phyloP scores from a whole-genome alignment of 2,888 invertebrate species.

The Ophion obscuratus region DNA sequence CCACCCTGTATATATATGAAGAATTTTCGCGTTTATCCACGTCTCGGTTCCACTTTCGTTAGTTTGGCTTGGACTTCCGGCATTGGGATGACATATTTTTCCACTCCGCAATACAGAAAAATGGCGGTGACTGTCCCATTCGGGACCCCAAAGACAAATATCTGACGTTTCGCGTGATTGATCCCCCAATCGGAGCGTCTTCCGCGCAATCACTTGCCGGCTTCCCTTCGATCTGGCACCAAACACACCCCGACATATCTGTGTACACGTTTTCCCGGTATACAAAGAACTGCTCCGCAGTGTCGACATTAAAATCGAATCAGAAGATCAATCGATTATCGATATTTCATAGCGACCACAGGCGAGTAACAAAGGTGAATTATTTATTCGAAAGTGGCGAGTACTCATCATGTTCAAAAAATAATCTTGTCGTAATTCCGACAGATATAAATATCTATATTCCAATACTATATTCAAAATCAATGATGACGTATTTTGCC shows the following conservation, averaged over 20 bases:
- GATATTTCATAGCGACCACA: not conserved
- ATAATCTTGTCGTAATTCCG: too few species aligned
- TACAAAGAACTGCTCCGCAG: not conserved
- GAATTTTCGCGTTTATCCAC: constrained; percentile 30
- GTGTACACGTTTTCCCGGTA: not conserved
- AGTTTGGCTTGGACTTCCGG: not conserved
- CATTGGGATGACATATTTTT: constrained; percentile 14
- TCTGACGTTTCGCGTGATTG: constrained; percentile 4
- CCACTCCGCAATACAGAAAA: not conserved
- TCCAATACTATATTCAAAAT: not conserved
- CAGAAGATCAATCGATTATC: not conserved
- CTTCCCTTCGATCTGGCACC: not conserved
- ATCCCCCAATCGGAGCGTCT: constrained; percentile 8
- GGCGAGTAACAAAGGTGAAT: too few species aligned
- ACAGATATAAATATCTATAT: too few species aligned
- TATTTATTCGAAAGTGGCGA: too few species aligned
- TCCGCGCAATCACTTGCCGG: not conserved
- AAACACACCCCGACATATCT: not conserved
- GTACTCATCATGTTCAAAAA: too few species aligned
- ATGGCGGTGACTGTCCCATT: not conserved
- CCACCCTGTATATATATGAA: not conserved
- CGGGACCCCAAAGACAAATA: not conserved
- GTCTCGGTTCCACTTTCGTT: constrained; percentile 40
- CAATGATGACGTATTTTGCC: too few species aligned
- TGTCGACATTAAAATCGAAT: not conserved